Conservation (phyloP, 2,888 invertebrate species). For the Chorisops tibialis region DNA sequence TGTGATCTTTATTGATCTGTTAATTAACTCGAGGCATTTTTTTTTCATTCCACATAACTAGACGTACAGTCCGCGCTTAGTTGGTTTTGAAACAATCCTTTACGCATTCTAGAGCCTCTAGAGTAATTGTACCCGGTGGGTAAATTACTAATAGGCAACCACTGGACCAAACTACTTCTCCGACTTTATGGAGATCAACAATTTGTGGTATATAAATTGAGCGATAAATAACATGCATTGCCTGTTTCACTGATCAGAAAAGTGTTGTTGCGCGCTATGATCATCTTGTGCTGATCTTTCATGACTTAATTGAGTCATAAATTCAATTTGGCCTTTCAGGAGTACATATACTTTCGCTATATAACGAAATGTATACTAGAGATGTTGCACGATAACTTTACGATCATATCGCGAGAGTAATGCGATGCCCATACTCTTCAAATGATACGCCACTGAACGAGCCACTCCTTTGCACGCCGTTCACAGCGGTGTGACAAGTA, state of each 20-base stretch:
- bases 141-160: slow-evolving; percentile 28
- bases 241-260: neutral
- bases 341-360: too few relatives aligned
- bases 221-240: slow-evolving; percentile 16
- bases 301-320: slow-evolving; percentile 26
- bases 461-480: neutral
- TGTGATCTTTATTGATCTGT: slow-evolving; percentile 33
- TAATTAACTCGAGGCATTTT: slow-evolving; percentile 26
- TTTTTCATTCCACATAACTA: too few relatives aligned
- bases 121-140: slow-evolving; percentile 30
- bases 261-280: slow-evolving; percentile 22
- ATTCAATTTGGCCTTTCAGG: slow-evolving; percentile 10
- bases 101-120: slow-evolving; percentile 1
- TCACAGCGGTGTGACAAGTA: slow-evolving; percentile 5
- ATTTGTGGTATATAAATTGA: slow-evolving; percentile 24
- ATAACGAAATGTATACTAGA: too few relatives aligned
- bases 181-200: slow-evolving; percentile 3
- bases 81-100: too few relatives aligned
- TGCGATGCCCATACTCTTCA: too few relatives aligned
- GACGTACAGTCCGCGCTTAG: too few relatives aligned
- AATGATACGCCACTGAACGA: neutral
- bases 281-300: slow-evolving; percentile 26
- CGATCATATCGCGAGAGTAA: too few relatives aligned
- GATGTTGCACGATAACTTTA: too few relatives aligned
- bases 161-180: slow-evolving; percentile 5